phyloP scores from a whole-genome alignment of 2,888 invertebrate species.

The Sepiola atlantica region DNA sequence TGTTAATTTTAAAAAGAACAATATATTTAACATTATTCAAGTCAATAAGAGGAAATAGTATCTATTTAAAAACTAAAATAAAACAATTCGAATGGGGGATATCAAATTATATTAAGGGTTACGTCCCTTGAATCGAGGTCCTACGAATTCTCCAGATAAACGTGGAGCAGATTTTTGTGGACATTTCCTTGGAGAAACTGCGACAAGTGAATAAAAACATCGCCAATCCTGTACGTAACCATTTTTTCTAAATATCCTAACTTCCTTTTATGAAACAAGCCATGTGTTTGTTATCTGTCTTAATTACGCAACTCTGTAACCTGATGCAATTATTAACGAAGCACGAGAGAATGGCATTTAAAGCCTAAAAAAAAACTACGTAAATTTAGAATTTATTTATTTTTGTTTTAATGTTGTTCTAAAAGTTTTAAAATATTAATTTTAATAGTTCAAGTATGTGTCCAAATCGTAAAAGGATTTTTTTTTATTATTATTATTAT shows the following conservation, averaged over 20 bases:
- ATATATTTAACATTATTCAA: not conserved
- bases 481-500: too few relatives aligned
- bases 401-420: not conserved
- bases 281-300: not conserved
- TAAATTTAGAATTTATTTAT: too few relatives aligned
- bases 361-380: not conserved
- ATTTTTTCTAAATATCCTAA: not conserved
- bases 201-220: not conserved
- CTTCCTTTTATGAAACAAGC: not conserved
- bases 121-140: not conserved
- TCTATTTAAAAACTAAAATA: not conserved
- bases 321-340: not conserved
- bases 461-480: too few relatives aligned
- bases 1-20: not conserved
- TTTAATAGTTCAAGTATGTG: not conserved
- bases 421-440: not conserved
- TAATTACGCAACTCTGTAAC: not conserved
- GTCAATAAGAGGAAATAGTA: not conserved
- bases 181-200: not conserved
- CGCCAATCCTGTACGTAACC: not conserved
- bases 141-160: not conserved
- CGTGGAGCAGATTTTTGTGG: not conserved
- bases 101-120: not conserved
- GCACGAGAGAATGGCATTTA: not conserved
- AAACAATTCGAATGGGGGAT: not conserved